These are phyloP conservation scores for Podarcis cretensis DNA, from an alignment of 2,113 vertebrate species.

Conservation along the genomic window DNA sequence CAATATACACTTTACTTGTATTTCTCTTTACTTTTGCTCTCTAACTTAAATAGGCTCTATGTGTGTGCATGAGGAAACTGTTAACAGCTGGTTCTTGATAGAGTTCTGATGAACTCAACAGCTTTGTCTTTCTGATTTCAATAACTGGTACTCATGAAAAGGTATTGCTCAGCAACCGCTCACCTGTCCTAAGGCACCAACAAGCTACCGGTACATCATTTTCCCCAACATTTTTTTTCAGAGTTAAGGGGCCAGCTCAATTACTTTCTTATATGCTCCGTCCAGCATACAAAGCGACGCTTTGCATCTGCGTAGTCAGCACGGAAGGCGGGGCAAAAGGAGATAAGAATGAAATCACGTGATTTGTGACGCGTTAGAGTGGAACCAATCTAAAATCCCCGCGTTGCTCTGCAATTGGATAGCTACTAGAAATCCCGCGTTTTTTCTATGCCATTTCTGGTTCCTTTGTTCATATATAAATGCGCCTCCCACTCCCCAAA, in stretches of 20 bases:
- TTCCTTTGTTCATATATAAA: not conserved
- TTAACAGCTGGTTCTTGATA: no score
- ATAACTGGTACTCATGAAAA: not conserved
- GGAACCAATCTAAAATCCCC: not conserved
- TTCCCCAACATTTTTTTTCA: not conserved
- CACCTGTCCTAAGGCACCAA: no score
- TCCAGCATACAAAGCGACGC: not conserved
- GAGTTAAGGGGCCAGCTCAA: not conserved
- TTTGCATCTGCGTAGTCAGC: not conserved
- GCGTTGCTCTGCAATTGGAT: not conserved
- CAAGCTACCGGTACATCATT: no score
- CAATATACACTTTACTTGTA: no score
- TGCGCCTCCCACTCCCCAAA: not conserved
- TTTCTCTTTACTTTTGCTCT: no score
- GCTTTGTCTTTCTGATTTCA: not conserved
- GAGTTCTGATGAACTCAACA: not conserved
- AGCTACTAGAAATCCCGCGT: not conserved
- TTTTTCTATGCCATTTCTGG: not conserved
- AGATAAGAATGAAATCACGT: not conserved
- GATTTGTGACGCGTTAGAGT: not conserved
- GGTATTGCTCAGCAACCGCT: no score
- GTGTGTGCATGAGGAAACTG: no score
- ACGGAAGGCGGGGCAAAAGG: not conserved
- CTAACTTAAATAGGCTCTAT: no score
- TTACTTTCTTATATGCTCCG: not conserved